Conservation (phyloP, 2,113 vertebrate genomes). For the Cricetomys ansorgei region DNA sequence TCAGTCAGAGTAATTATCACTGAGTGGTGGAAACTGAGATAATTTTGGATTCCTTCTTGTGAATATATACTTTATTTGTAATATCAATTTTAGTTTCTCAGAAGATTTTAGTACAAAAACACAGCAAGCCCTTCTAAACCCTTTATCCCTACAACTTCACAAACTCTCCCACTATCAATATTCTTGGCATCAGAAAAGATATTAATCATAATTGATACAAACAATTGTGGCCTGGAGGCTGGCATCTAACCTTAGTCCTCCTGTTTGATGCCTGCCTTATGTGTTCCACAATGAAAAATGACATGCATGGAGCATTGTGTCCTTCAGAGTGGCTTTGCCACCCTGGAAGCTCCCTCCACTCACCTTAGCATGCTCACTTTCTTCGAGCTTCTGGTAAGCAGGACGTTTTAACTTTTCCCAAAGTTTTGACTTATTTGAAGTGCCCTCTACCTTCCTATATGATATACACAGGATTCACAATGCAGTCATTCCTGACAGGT, state of each 20-base stretch:
- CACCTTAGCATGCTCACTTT: neutral
- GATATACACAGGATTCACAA: neutral
- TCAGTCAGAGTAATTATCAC: neutral
- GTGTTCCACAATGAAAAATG: neutral
- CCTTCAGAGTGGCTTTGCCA: neutral
- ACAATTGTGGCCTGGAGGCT: neutral
- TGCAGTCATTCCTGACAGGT: neutral
- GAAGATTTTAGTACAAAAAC: neutral
- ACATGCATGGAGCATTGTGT: neutral
- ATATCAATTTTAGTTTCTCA: neutral
- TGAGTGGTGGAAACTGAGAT: neutral
- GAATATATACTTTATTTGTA: neutral
- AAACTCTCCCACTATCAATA: neutral
- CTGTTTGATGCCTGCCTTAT: neutral
- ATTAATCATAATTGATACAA: neutral
- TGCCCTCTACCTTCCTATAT: neutral
- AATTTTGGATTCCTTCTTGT: neutral
- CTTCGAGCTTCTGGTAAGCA: neutral
- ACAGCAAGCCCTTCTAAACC: neutral
- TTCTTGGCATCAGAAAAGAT: neutral
- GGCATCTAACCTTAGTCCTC: neutral
- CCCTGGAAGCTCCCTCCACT: neutral
- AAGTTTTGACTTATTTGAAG: neutral
- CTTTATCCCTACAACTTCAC: neutral
- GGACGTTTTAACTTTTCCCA: neutral